Percentiles rank a stretch among this genome's conserved stretches.
These are phyloP conservation scores for Ceryle rudis DNA, from an alignment of 2,797 vertebrate species.

Conservation along the genomic window DNA sequence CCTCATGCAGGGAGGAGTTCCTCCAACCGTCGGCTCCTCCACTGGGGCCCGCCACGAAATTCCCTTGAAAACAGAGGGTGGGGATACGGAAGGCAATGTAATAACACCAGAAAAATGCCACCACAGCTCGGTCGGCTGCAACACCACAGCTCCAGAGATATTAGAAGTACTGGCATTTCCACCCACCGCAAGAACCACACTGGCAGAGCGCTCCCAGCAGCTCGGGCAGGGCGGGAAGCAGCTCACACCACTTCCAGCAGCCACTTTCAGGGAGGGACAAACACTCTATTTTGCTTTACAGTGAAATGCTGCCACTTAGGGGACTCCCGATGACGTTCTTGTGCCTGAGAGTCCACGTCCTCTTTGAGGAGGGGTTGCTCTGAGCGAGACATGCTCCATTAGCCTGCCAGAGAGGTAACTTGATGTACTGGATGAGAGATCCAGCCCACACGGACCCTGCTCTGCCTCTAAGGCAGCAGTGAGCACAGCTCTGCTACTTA, in stretches of 20 bases:
- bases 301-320: slow-evolving; percentile 71
- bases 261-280: slow-evolving; percentile 60
- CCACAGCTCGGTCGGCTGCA: slow-evolving; percentile 40
- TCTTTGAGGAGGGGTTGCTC: slow-evolving; percentile 18
- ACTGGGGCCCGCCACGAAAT: neutral
- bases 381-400: neutral
- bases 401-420: neutral
- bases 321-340: slow-evolving; percentile 62
- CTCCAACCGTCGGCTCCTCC: neutral
- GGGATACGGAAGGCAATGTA: slow-evolving; percentile 58
- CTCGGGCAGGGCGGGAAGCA: slow-evolving; percentile 54
- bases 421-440: neutral
- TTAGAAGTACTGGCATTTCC: slow-evolving; percentile 46
- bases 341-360: slow-evolving; percentile 23
- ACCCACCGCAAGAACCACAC: slow-evolving; percentile 66
- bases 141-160: slow-evolving; percentile 61
- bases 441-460: neutral
- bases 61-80: slow-evolving; percentile 74
- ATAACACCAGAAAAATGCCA: slow-evolving; percentile 73
- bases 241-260: slow-evolving; percentile 69
- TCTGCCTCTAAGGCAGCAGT: slow-evolving; percentile 1
- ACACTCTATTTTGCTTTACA: neutral
- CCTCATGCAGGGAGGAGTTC: slow-evolving; percentile 30
- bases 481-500: slow-evolving; percentile 32
- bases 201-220: slow-evolving; percentile 41